Evolutionary conservation across 2,113 vertebrate genomes (phyloP).

Genomic region (Aythya baeri): DNA sequence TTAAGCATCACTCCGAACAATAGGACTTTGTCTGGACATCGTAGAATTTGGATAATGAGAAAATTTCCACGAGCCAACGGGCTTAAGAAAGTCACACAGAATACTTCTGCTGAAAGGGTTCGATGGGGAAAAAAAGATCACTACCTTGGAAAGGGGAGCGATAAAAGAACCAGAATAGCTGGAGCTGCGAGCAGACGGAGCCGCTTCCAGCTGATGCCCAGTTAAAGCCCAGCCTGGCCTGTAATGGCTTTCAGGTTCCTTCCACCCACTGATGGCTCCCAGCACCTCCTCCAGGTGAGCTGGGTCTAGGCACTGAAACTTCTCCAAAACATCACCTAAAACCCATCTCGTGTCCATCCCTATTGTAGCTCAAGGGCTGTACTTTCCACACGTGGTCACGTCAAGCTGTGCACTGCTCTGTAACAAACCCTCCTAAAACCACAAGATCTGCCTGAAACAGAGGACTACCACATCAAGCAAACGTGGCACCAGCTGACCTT

Average conservation of each 20-base stretch:
- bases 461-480: neutral
- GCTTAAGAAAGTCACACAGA: neutral
- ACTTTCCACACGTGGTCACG: rapidly evolving
- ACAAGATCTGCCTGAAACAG: neutral
- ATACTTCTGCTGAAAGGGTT: neutral
- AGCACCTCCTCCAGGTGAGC: neutral
- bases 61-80: neutral
- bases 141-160: neutral
- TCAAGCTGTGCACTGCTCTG: neutral
- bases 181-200: neutral
- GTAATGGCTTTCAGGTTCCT: neutral
- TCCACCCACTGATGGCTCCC: neutral
- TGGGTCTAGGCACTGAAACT: neutral
- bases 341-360: neutral
- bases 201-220: neutral
- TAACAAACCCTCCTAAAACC: neutral
- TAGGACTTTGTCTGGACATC: conserved; percentile 4
- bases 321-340: neutral
- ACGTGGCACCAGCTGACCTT: neutral
- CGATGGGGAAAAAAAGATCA: neutral
- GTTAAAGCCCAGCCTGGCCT: neutral
- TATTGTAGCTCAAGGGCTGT: neutral
- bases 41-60: neutral
- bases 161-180: neutral
- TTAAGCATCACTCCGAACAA: neutral